Evolutionary conservation across 2,797 vertebrate genomes (phyloP).

Genomic region (Menidia menidia): DNA sequence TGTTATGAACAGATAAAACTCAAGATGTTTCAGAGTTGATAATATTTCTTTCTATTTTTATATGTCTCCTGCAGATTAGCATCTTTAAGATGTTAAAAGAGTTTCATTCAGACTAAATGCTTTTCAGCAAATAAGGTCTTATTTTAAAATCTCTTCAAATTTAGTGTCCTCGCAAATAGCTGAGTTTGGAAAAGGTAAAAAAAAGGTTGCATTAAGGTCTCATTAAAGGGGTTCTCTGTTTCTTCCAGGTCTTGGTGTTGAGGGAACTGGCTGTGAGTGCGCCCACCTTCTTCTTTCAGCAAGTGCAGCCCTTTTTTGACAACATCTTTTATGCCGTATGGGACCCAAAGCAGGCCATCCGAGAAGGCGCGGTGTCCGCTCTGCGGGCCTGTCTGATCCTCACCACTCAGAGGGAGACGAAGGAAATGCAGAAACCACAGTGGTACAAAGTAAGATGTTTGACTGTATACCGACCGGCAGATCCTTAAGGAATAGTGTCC

Average conservation of each 20-base stretch:
- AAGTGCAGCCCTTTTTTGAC: slow-evolving; percentile 98
- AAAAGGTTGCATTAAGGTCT: background rate
- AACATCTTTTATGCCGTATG: slow-evolving; percentile 97
- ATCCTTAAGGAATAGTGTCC: too few relatives aligned
- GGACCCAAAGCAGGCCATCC: slow-evolving; percentile 98
- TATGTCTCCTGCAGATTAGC: too few relatives aligned
- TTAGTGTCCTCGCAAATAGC: too few relatives aligned
- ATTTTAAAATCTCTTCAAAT: too few relatives aligned
- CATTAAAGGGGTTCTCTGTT: background rate
- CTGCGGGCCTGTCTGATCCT: slow-evolving; percentile 95
- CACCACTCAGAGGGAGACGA: slow-evolving; percentile 96
- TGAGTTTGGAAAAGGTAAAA: background rate
- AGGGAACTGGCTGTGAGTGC: slow-evolving; percentile 96
- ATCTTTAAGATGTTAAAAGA: too few relatives aligned
- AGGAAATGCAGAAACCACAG: slow-evolving; percentile 99
- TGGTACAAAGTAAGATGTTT: slow-evolving; percentile 93
- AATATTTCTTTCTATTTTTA: too few relatives aligned
- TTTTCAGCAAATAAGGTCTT: too few relatives aligned
- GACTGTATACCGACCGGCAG: background rate
- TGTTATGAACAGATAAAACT: too few relatives aligned
- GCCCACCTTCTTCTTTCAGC: slow-evolving; percentile 99
- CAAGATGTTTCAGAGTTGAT: too few relatives aligned
- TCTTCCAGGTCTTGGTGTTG: slow-evolving; percentile 91
- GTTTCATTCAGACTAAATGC: too few relatives aligned
- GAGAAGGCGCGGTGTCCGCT: slow-evolving; percentile 95